Evolutionary conservation across 2,888 invertebrate species (phyloP), one percentile per base, ranked within the genome.

Genomic region (Chrysolina haemoptera): DNA sequence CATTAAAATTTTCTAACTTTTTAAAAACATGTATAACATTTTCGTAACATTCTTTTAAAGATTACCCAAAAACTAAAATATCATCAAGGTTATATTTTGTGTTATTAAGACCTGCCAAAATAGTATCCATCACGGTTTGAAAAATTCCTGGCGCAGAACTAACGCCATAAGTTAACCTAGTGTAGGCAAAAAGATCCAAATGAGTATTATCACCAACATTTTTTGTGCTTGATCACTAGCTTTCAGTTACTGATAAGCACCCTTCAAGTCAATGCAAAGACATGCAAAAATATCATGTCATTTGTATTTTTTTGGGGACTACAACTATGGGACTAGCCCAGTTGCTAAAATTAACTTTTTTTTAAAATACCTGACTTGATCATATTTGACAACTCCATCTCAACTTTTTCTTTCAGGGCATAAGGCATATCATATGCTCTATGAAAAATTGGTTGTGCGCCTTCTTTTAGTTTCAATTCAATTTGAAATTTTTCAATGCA

Each of bases 321-420:
- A 83, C 74, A 0, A 85, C 82, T 2, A 85, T 82, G 6, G 85
- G 84, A 70, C 80, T 80, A 14, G 82, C 82, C 82, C 81, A 84
- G 20, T 81, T 74, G 65, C 77, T 79, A 78, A 71, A 70, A 68
- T 68, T 75, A 59, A 83, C 76, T 64, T n/a, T 79, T 77, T n/a
- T 27, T 53, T 22, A 84, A 69, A 41, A 82, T 77, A 14, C 78
- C 78, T 80, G 65, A 14, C n/a, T 71, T 16, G 9, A 71, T 55
- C 53, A 67, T 71, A 35, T 76, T 65, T 22, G 73, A 67, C 11
- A 84, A 48, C 66, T 84, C 80, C 12, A 46, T 62, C 50, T 80
- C 78, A 9, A 82, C 81, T 73, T 72, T 71, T 3, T 66, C 69
- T 71, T 76, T 76, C 35, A 80, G 62, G 10, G 77, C 71, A 76